A percentile compares a stretch with the other conserved stretches of the same genome.
phyloP scores from a whole-genome alignment of 2,888 invertebrate genomes.

The Pteria penguin region DNA sequence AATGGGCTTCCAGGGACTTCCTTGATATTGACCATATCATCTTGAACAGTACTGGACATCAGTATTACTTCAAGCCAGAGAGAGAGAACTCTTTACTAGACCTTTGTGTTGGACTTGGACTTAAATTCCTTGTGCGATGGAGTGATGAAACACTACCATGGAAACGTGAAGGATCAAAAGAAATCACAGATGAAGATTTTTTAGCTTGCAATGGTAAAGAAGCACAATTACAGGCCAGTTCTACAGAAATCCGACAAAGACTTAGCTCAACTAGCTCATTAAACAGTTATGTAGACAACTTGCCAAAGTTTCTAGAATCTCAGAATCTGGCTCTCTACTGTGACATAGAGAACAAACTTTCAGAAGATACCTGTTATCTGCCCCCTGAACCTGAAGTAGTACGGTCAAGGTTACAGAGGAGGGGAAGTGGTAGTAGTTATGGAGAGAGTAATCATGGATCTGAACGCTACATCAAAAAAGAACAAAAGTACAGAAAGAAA shows the following conservation, averaged over 20 bases:
- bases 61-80: constrained; percentile 51
- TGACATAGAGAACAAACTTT: constrained; percentile 54
- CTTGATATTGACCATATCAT: constrained; percentile 59
- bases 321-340: constrained; percentile 54
- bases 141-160: constrained; percentile 59
- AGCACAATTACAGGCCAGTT: constrained; percentile 16
- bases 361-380: constrained; percentile 26
- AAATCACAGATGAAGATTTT: constrained; percentile 4
- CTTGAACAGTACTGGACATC: constrained; percentile 62
- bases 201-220: constrained; percentile 14
- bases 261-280: constrained; percentile 39
- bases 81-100: constrained; percentile 54
- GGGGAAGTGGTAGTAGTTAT: constrained; percentile 48
- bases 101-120: constrained; percentile 56
- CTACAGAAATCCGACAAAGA: not conserved
- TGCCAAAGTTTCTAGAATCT: constrained; percentile 55
- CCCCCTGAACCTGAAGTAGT: constrained; percentile 27
- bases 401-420: constrained; percentile 32
- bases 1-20: constrained; percentile 62
- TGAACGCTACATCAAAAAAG: constrained; percentile 34
- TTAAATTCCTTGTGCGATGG: constrained; percentile 60
- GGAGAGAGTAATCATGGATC: constrained; percentile 46
- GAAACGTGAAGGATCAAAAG: constrained; percentile 43
- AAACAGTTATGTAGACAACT: constrained; percentile 30
- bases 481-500: constrained; percentile 28